phyloP scores from a whole-genome alignment of 2,113 vertebrate species.

The Malaclemys terrapin region DNA sequence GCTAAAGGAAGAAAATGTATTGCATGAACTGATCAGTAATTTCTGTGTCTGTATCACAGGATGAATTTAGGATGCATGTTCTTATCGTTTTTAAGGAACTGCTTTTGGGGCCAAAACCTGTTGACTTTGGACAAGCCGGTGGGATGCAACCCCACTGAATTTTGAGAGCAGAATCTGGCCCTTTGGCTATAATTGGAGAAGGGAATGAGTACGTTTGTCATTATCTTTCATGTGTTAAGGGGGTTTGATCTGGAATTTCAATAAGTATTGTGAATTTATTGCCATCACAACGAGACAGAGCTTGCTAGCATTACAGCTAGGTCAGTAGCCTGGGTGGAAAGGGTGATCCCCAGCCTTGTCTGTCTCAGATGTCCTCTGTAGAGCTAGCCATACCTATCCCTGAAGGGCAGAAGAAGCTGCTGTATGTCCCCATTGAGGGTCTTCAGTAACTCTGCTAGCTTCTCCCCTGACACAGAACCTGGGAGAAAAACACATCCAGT shows the following conservation, averaged over 20 bases:
- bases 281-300: background rate
- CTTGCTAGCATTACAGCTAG: slow-evolving; percentile 7
- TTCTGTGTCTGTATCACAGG: background rate
- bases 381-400: background rate
- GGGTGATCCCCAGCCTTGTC: background rate
- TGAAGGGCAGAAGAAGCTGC: background rate
- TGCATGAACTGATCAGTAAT: background rate
- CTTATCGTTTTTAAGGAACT: background rate
- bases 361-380: background rate
- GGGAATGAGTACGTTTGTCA: slow-evolving; percentile 46
- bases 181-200: slow-evolving; percentile 51
- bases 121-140: background rate
- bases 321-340: background rate
- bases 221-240: slow-evolving; percentile 54
- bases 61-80: background rate
- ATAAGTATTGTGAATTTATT: slow-evolving; percentile 14
- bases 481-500: background rate
- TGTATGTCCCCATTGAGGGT: background rate
- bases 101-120: background rate
- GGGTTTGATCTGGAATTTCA: slow-evolving; percentile 55
- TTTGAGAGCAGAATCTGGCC: slow-evolving; percentile 51
- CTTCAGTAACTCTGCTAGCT: background rate
- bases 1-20: slow-evolving; percentile 34
- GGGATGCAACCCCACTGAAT: slow-evolving; percentile 13
- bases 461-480: background rate